phyloP scores from a whole-genome alignment of 2,113 vertebrate species.

The Cebus imitator region DNA sequence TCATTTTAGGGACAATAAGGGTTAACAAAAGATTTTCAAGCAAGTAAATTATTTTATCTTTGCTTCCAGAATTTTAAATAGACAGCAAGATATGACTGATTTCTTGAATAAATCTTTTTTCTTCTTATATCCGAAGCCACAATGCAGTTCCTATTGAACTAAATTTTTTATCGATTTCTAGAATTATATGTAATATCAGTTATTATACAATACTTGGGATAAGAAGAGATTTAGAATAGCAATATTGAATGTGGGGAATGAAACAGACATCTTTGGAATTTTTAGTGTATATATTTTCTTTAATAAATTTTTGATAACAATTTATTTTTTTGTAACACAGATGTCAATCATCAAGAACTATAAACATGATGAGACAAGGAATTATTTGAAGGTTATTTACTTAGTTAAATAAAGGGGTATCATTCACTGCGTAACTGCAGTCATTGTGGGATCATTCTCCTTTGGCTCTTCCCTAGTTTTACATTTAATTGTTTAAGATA shows the following conservation, averaged over 20 bases:
- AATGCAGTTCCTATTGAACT: background rate
- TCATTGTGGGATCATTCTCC: background rate
- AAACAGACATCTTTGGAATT: background rate
- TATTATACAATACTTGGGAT: background rate
- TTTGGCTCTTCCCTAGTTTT: background rate
- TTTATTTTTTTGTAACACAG: background rate
- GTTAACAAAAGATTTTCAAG: background rate
- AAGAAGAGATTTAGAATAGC: background rate
- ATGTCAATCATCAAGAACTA: background rate
- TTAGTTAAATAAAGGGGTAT: background rate
- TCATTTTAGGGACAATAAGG: background rate
- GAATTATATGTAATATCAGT: background rate
- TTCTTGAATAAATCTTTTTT: background rate
- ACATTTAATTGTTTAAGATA: background rate
- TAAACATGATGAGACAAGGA: background rate
- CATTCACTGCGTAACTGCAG: background rate
- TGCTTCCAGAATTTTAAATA: background rate
- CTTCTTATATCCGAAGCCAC: background rate
- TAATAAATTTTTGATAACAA: background rate
- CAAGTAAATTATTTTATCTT: background rate
- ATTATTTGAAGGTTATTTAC: background rate
- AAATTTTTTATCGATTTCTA: background rate
- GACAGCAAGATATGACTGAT: background rate
- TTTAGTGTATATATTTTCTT: background rate
- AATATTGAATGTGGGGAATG: background rate